Evolutionary conservation across 2,888 invertebrate genomes (phyloP), one percentile per base, ranked within the genome.

Genomic region (Lymantria monacha): DNA sequence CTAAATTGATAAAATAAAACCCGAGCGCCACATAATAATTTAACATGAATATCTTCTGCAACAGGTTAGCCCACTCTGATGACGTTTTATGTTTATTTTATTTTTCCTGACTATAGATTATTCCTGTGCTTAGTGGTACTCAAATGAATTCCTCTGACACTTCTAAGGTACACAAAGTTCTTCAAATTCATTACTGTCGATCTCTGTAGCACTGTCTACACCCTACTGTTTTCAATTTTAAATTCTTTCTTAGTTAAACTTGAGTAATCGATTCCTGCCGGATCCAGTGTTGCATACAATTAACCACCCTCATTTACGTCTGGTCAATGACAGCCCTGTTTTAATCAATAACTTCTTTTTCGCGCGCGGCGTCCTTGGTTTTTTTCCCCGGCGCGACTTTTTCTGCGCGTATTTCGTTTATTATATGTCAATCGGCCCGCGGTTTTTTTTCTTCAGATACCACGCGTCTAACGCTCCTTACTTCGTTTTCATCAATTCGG

Each of bases 301-400:
- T 89, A 90, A 81, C 76, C 86, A 83, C 89, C 91, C 90, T 89
- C 88, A 91, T 90, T 91, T 91, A 78, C 83, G 87, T 87, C 86
- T 89, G 90, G 91, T 90, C 90, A 90, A 84, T 90, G 91, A 87
- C 90, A 90, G 87, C 87, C 85, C 84, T 83, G 81, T 81, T 90
- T 90, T 89, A 91, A 91, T 91, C 91, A 90, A 91, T 91, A 91
- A 90, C 83, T 91, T 91, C 90, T 91, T 91, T 89, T 91, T 87
- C 83, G 79, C 87, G 82, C 79, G 72, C 73, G 64, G 86, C 87
- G 91, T 85, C 91, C 90, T 90, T 90, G 85, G 83, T 84, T 87
- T 89, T 90, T 88, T 90, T 88, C 72, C 80, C 75, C 88, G 88
- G 89, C 90, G 90, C 88, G 85, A 87, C 85, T 83, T 81, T 85